A percentile compares a stretch with the other conserved stretches of the same genome.
phyloP scores from a whole-genome alignment of 2,113 vertebrate genomes.

The Tragelaphus scriptus region DNA sequence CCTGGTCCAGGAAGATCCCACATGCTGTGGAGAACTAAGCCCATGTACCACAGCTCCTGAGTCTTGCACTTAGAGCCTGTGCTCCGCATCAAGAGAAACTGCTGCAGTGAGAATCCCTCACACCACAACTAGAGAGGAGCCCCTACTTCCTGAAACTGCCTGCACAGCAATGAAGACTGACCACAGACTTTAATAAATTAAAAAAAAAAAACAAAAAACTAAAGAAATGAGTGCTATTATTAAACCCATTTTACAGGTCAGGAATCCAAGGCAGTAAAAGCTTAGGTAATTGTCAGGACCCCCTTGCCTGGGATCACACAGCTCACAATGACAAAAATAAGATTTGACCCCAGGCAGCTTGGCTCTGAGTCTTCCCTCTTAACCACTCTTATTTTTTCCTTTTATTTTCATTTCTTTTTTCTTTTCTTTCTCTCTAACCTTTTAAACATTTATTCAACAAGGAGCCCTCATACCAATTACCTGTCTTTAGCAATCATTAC shows the following conservation, averaged over 20 bases:
- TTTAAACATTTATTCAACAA: background rate
- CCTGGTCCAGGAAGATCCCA: background rate
- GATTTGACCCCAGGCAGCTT: background rate
- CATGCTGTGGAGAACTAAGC: background rate
- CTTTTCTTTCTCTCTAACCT: background rate
- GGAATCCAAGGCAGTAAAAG: background rate
- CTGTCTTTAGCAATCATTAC: background rate
- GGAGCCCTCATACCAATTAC: background rate
- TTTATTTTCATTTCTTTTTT: background rate
- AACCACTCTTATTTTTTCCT: background rate
- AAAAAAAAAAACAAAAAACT: background rate
- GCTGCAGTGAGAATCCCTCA: background rate
- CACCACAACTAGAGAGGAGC: background rate
- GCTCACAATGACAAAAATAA: background rate
- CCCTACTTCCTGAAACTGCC: background rate
- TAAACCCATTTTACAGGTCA: background rate
- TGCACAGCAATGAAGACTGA: background rate
- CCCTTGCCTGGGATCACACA: background rate
- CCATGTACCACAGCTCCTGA: background rate
- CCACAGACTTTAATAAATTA: background rate
- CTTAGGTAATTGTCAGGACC: background rate
- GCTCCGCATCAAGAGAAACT: background rate
- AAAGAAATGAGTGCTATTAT: background rate
- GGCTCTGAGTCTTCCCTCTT: background rate
- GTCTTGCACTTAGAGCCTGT: background rate